A percentile compares a stretch with the other conserved stretches of the same genome.
These are phyloP conservation scores for Gymnosoma rotundatum DNA, from an alignment of 2,888 invertebrate genomes.

Conservation along the genomic window DNA sequence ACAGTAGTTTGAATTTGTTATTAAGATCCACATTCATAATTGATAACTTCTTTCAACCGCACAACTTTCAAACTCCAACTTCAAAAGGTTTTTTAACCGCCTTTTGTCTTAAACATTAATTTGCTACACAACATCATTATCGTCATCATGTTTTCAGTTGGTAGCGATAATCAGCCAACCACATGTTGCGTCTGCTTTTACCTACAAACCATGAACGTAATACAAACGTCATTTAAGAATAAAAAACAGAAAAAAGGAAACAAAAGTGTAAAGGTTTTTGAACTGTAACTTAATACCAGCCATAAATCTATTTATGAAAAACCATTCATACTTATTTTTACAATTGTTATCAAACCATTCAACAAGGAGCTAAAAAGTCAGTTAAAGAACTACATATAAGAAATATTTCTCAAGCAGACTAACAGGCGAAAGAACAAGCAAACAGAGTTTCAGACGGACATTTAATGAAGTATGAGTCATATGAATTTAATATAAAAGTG, in stretches of 20 bases:
- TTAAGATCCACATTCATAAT: slow-evolving; percentile 45
- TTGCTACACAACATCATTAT: slow-evolving; percentile 15
- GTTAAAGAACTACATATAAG: slow-evolving; percentile 1
- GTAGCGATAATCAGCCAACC: slow-evolving; percentile 39
- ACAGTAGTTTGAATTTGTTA: slow-evolving; percentile 24
- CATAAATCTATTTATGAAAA: slow-evolving; percentile 62
- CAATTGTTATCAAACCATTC: slow-evolving; percentile 25
- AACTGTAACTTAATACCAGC: slow-evolving; percentile 64
- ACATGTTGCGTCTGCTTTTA: slow-evolving; percentile 52
- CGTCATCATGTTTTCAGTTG: slow-evolving; percentile 5
- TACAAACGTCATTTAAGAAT: slow-evolving; percentile 27
- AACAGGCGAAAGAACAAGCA: slow-evolving; percentile 31
- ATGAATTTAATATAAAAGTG: slow-evolving; percentile 17
- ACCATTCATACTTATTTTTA: slow-evolving; percentile 29
- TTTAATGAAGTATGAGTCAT: slow-evolving; percentile 53
- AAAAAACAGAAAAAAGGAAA: not conserved
- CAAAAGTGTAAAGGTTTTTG: slow-evolving; percentile 48
- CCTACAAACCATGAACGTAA: slow-evolving; percentile 45
- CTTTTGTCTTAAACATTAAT: slow-evolving; percentile 41
- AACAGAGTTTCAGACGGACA: slow-evolving; percentile 8
- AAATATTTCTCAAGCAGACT: slow-evolving; percentile 33
- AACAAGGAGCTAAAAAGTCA: slow-evolving; percentile 54
- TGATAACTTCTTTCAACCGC: slow-evolving; percentile 33
- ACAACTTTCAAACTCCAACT: slow-evolving; percentile 21
- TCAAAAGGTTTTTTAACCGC: slow-evolving; percentile 50